These are phyloP conservation scores for Dynastes hyllus DNA, from an alignment of 2,888 invertebrate species.

Conservation along the genomic window DNA sequence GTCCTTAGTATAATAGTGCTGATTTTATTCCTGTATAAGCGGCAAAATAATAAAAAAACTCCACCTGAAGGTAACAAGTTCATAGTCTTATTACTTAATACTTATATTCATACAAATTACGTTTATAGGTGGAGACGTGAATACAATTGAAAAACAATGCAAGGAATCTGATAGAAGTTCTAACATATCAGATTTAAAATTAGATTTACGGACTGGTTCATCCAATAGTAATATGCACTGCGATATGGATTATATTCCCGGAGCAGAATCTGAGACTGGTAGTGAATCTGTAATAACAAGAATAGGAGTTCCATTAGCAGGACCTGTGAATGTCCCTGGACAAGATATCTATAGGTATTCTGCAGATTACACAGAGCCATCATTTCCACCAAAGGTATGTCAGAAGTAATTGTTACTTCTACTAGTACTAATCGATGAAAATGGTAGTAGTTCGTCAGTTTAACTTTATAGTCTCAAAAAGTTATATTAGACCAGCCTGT, in stretches of 20 bases:
- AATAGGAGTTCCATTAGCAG: constrained; percentile 83
- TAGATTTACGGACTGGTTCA: constrained; percentile 89
- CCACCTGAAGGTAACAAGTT: constrained; percentile 70
- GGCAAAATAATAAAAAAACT: constrained; percentile 75
- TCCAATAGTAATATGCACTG: constrained; percentile 80
- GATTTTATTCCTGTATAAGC: constrained; percentile 87
- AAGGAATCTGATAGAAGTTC: constrained; percentile 92
- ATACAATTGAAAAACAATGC: constrained; percentile 75
- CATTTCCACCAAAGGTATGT: constrained; percentile 81
- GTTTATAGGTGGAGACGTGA: constrained; percentile 68
- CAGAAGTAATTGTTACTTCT: background rate
- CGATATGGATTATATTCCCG: constrained; percentile 75
- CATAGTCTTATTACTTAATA: background rate
- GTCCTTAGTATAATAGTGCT: constrained; percentile 88
- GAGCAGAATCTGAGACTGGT: constrained; percentile 74
- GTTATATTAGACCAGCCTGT: too few relatives aligned
- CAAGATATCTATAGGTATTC: constrained; percentile 80
- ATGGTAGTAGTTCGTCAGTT: too few relatives aligned
- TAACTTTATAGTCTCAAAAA: too few relatives aligned
- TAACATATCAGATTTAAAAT: constrained; percentile 93
- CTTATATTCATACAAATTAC: background rate
- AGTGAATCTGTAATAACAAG: constrained; percentile 74
- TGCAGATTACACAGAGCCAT: constrained; percentile 85
- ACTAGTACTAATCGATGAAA: too few relatives aligned
- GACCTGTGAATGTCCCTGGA: constrained; percentile 82